Base-by-base conservation (phyloP, 2,797 vertebrate genomes). In the Coreius guichenoti region DNA sequence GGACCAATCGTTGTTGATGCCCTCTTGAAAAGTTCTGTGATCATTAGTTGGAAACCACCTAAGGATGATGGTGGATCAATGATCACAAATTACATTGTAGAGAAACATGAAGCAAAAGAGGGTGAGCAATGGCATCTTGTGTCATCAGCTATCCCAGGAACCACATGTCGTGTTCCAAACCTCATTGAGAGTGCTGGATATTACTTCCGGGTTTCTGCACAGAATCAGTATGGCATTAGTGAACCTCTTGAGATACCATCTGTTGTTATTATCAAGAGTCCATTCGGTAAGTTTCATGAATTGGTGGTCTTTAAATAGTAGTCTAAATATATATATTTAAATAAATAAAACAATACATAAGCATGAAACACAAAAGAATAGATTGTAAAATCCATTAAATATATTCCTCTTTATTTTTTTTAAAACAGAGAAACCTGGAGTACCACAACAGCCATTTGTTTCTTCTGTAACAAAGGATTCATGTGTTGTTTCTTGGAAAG, bases 11-110 rank as follows among this genome's bases (percentile, higher is more conserved):
- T 98, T 91, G 96, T 99, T 86, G 98, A 99, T 49, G 96, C 97
- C 39, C 92, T 99, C 82, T 88, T 99, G 86, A 99, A 98, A 94
- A 99, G 97, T 90, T 97, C 97, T 23, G 95, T 95, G 3, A 93
- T 99, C 74, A 99, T 99, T 93, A 99, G 97, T 92, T 99, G 98
- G 98, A 97, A 99, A 90, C 92, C 93, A 91, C 98, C 98, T n/a
- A 94, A 94, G 74, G 98, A 99, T 85, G 97, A 99, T 21, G 98
- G 98, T 61, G 98, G 98, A 85, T 97, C 98, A 86, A 92, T 97
- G 94, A 96, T 99, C 92, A 98, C 97, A 80, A 99, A 99, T 92
- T 99, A 99, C 51, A 94, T 99, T 75, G 98, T 99, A 81, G 98
- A 99, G 93, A 99, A 98, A 91, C 91, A 96, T 89, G 98, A 99